Evolutionary conservation across 2,888 invertebrate species (phyloP).

Genomic region (Eudemis profundana): DNA sequence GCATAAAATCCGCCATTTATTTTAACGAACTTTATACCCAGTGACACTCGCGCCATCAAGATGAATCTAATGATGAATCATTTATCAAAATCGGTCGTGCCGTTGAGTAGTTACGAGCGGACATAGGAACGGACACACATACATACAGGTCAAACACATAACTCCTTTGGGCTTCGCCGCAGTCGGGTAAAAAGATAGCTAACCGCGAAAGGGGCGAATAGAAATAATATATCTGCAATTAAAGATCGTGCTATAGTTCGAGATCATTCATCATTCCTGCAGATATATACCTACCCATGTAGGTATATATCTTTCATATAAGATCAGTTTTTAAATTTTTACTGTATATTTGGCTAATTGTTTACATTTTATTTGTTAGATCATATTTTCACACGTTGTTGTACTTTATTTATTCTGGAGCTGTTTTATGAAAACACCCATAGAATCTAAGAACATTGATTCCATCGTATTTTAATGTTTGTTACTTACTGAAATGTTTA

Average conservation of each 20-base stretch:
- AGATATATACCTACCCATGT: too few species aligned
- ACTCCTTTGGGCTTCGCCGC: too few species aligned
- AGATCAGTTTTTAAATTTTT: neutral
- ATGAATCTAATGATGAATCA: too few species aligned
- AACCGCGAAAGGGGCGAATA: neutral
- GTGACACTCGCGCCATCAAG: too few species aligned
- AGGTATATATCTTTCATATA: neutral
- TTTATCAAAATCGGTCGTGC: too few species aligned
- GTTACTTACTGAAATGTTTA: slow-evolving; percentile 30
- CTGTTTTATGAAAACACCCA: slow-evolving; percentile 22
- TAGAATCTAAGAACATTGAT: slow-evolving; percentile 16
- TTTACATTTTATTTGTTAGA: slow-evolving; percentile 11
- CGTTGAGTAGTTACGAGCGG: too few species aligned
- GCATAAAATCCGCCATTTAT: too few species aligned
- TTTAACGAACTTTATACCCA: too few species aligned
- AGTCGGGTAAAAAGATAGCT: too few species aligned
- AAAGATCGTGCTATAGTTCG: neutral
- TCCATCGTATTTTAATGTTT: slow-evolving; percentile 27
- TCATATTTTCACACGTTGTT: slow-evolving; percentile 19
- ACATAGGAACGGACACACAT: too few species aligned
- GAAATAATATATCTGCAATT: neutral
- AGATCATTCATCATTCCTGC: slow-evolving; percentile 17
- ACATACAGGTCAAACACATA: too few species aligned
- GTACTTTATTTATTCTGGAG: slow-evolving; percentile 11
- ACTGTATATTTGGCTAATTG: neutral